Percentiles rank a stretch among this genome's conserved stretches.
Conservation (phyloP, 2,113 vertebrate species). For the Strix aluco region DNA sequence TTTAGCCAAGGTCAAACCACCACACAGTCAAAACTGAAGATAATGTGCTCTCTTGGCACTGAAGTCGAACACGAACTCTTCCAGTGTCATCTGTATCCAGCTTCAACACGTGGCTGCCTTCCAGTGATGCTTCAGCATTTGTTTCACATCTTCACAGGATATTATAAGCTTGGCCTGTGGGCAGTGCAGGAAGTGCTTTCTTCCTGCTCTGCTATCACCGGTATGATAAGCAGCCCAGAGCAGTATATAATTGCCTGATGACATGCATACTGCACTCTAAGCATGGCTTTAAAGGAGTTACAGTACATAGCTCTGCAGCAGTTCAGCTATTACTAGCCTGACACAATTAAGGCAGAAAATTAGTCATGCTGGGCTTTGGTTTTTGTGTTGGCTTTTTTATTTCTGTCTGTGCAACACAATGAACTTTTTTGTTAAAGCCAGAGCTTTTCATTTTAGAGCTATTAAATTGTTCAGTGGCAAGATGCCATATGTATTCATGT, state of each 20-base stretch:
- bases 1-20: too few species aligned
- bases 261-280: neutral
- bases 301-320: neutral
- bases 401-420: neutral
- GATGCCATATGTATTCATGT: neutral
- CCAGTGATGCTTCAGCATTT: neutral
- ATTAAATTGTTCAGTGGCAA: neutral
- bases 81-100: neutral
- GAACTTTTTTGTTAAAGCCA: neutral
- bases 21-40: neutral
- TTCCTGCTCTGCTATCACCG: neutral
- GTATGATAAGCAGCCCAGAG: neutral
- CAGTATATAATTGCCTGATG: neutral
- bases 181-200: neutral
- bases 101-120: neutral
- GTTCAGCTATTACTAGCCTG: neutral
- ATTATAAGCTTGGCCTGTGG: neutral
- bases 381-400: neutral
- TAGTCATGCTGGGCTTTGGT: neutral
- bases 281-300: neutral
- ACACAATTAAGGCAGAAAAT: neutral
- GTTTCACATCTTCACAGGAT: neutral
- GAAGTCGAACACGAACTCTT: neutral
- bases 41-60: rapidly evolving
- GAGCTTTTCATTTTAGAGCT: neutral